Evolutionary conservation across 2,797 vertebrate species (phyloP).

Genomic region (Poeciliopsis gracilis): DNA sequence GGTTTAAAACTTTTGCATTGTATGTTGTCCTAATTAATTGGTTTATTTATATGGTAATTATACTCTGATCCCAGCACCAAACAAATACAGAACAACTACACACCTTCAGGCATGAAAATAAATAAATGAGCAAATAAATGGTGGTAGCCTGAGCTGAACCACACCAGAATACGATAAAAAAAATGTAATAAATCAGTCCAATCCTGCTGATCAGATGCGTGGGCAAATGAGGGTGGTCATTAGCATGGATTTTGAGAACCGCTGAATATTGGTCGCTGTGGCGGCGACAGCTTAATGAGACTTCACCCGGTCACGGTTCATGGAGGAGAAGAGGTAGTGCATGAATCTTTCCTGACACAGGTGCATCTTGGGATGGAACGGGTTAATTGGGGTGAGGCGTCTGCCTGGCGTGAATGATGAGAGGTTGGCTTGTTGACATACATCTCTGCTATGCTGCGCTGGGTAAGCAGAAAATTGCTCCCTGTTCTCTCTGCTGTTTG

Average conservation of each 20-base stretch:
- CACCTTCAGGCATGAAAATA: neutral
- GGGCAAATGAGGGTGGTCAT: conserved; percentile 36
- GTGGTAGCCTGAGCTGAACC: neutral
- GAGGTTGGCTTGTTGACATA: conserved; percentile 75
- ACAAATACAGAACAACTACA: neutral
- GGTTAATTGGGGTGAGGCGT: conserved; percentile 76
- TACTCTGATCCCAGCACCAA: too few relatives aligned
- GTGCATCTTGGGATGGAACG: conserved; percentile 66
- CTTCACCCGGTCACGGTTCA: conserved; percentile 23
- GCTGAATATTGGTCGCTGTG: conserved; percentile 45
- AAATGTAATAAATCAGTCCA: conserved; percentile 22
- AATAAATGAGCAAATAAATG: neutral
- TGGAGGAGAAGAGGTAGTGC: conserved; percentile 36
- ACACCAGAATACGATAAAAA: neutral
- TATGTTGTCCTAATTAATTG: neutral
- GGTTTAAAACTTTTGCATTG: neutral
- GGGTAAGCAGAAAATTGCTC: conserved; percentile 52
- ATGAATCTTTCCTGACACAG: conserved; percentile 66
- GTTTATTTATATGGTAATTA: neutral
- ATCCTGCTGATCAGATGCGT: conserved; percentile 21
- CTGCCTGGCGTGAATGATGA: conserved; percentile 73
- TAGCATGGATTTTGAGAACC: conserved; percentile 47
- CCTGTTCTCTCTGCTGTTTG: conserved; percentile 25
- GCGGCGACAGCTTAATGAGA: conserved; percentile 61
- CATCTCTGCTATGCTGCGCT: conserved; percentile 60